phyloP scores from a whole-genome alignment of 2,797 vertebrate species.

The Sebastes minor region DNA sequence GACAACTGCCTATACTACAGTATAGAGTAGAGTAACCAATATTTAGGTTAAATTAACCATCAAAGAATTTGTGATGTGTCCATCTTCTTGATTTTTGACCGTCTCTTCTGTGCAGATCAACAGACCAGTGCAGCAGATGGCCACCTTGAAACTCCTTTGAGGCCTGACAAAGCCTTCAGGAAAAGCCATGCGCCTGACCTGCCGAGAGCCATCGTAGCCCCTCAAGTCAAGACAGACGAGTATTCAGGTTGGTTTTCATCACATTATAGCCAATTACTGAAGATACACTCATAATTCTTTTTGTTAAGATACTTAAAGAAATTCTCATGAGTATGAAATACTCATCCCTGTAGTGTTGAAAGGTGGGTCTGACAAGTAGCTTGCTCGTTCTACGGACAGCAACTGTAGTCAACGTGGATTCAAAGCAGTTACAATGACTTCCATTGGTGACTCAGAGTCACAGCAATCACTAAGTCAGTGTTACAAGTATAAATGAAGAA shows the following conservation, averaged over 20 bases:
- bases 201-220: constrained; percentile 40
- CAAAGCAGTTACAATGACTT: neutral
- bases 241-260: constrained; percentile 47
- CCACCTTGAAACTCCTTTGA: constrained; percentile 55
- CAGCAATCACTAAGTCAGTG: neutral
- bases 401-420: neutral
- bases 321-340: too few relatives aligned
- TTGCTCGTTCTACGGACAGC: neutral
- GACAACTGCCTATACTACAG: neutral
- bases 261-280: neutral
- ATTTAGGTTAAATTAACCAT: neutral
- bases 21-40: neutral
- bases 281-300: neutral
- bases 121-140: neutral
- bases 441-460: neutral
- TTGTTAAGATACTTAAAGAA: neutral
- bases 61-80: neutral
- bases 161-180: neutral
- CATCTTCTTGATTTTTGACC: neutral
- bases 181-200: neutral
- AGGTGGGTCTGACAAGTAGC: neutral
- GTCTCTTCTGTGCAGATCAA: constrained; percentile 43
- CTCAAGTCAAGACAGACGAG: constrained; percentile 22
- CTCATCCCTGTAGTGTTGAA: neutral
- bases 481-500: neutral